Conservation (phyloP, 2,888 invertebrate species). For the Agonopterix arenella region DNA sequence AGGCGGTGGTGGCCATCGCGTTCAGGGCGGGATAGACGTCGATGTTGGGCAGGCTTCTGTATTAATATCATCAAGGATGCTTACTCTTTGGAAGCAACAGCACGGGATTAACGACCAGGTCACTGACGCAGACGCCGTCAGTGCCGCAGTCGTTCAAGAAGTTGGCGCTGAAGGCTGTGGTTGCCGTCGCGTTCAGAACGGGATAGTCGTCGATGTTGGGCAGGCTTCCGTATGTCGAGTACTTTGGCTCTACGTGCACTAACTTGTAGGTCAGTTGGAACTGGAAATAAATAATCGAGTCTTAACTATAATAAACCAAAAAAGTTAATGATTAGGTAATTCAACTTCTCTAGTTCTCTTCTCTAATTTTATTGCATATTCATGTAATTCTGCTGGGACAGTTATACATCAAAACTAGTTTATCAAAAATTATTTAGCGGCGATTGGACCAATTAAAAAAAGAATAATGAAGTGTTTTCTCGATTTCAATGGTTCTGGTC, state of each 20-base stretch:
- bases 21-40: slow-evolving; percentile 92
- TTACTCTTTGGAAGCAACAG: slow-evolving; percentile 77
- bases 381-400: too few relatives aligned
- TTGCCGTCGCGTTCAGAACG: slow-evolving; percentile 88
- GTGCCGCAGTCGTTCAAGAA: slow-evolving; percentile 95
- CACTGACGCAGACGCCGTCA: slow-evolving; percentile 91
- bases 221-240: slow-evolving; percentile 70
- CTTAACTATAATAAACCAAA: background rate
- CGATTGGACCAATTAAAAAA: too few relatives aligned
- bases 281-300: slow-evolving; percentile 34
- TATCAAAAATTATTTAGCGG: too few relatives aligned
- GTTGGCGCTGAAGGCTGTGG: slow-evolving; percentile 87
- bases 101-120: slow-evolving; percentile 81
- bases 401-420: too few relatives aligned
- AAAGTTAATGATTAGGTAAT: too few relatives aligned
- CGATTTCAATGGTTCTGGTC: too few relatives aligned
- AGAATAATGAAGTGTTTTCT: too few relatives aligned
- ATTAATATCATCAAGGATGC: slow-evolving; percentile 5
- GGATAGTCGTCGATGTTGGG: slow-evolving; percentile 88
- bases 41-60: slow-evolving; percentile 80
- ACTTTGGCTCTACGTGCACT: slow-evolving; percentile 80
- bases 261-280: slow-evolving; percentile 91
- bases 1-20: slow-evolving; percentile 84
- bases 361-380: too few relatives aligned
- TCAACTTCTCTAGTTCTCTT: too few relatives aligned